Evolutionary conservation across 2,113 vertebrate species (phyloP).

Genomic region (Cepphus grylle): DNA sequence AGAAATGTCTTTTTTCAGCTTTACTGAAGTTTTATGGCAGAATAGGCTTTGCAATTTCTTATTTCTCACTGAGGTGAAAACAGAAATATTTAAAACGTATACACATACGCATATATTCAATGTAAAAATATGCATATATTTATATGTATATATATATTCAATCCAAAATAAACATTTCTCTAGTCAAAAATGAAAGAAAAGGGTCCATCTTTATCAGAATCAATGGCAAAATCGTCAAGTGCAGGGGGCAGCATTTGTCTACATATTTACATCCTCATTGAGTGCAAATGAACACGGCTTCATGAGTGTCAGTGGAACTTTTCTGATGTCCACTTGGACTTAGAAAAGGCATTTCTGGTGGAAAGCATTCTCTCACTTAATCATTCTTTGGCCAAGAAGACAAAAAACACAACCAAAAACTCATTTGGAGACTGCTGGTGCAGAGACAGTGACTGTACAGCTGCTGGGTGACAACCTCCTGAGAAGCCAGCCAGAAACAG

Average conservation of each 20-base stretch:
- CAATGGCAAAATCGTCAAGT: not conserved
- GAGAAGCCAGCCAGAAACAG: not conserved
- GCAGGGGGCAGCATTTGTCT: not conserved
- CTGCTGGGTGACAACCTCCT: not conserved
- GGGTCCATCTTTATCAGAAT: not conserved
- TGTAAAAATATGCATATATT: not conserved
- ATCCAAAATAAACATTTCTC: not conserved
- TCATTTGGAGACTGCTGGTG: not conserved
- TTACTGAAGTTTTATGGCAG: not conserved
- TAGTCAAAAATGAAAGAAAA: not conserved
- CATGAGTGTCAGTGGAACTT: not conserved
- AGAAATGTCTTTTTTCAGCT: not conserved
- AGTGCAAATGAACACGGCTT: not conserved
- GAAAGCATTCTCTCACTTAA: not conserved
- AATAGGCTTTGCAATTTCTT: not conserved
- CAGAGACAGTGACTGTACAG: not conserved
- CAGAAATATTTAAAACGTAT: not conserved
- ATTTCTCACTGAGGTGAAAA: not conserved
- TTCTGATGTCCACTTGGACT: not conserved
- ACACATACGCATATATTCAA: not conserved
- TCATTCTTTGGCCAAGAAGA: not conserved
- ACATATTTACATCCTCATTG: not conserved
- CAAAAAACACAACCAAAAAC: not conserved
- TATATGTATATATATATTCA: not conserved
- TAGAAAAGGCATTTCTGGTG: not conserved